These are phyloP conservation scores for Heliconius hortense DNA, from an alignment of 2,888 invertebrate genomes.

Conservation along the genomic window DNA sequence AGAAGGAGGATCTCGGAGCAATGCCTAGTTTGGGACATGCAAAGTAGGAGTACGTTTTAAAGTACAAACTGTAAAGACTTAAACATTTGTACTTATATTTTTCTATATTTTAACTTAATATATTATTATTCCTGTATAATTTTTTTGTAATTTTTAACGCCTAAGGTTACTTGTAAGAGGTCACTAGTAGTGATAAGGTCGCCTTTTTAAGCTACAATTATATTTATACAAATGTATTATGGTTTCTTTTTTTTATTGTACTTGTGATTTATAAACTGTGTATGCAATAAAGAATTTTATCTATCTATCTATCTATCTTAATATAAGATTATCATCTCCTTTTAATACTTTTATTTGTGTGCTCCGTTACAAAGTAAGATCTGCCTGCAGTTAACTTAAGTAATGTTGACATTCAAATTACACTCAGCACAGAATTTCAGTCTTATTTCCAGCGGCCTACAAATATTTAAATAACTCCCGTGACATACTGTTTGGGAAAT, in stretches of 20 bases:
- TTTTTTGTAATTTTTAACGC: too few relatives aligned
- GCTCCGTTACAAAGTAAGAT: background rate
- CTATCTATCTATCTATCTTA: background rate
- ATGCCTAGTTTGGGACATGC: too few relatives aligned
- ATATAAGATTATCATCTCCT: background rate
- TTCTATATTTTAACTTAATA: background rate
- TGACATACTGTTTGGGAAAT: background rate
- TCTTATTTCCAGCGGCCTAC: constrained; percentile 30
- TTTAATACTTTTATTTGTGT: background rate
- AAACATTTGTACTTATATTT: background rate
- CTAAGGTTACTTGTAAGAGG: too few relatives aligned
- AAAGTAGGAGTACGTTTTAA: too few relatives aligned
- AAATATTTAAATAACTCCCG: constrained; percentile 33
- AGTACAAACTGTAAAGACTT: background rate
- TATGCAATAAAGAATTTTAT: too few relatives aligned
- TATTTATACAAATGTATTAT: too few relatives aligned
- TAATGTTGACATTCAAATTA: constrained; percentile 35
- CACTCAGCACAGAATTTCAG: constrained; percentile 30
- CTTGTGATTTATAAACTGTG: too few relatives aligned
- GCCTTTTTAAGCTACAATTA: too few relatives aligned
- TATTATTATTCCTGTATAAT: too few relatives aligned
- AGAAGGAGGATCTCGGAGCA: too few relatives aligned
- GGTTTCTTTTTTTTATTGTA: too few relatives aligned
- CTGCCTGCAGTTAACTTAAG: constrained; percentile 23
- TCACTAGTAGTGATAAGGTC: too few relatives aligned